Conservation (phyloP, 1,140 invertebrate genomes). For the Drosophila carrolli region DNA sequence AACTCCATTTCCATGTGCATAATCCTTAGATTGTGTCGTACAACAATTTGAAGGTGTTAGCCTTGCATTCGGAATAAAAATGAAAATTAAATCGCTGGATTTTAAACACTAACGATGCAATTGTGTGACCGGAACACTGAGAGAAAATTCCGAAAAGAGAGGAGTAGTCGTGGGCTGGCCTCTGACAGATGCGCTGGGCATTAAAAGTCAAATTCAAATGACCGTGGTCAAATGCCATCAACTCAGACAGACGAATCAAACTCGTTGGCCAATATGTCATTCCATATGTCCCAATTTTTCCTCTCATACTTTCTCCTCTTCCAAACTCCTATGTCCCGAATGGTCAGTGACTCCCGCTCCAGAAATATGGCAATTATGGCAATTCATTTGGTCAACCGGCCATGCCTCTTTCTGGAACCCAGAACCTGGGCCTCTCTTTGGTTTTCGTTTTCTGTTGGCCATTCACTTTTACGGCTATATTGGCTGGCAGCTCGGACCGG, state of each 20-base stretch:
- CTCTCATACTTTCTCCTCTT: neutral
- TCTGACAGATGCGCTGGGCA: conserved; percentile 26
- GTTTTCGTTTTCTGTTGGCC: conserved; percentile 8
- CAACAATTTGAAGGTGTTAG: conserved; percentile 25
- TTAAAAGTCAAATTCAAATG: conserved; percentile 52
- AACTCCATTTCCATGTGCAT: conserved; percentile 29
- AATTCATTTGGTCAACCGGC: conserved; percentile 43
- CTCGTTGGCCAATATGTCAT: conserved; percentile 55
- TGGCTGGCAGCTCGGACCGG: conserved; percentile 10
- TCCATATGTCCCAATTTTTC: conserved; percentile 10
- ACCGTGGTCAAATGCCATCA: conserved; percentile 29
- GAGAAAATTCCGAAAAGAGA: neutral
- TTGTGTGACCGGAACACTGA: conserved; percentile 32
- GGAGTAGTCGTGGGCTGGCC: too few relatives aligned
- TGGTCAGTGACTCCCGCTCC: conserved; percentile 18
- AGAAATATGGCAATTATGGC: conserved; percentile 41
- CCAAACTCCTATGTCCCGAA: neutral
- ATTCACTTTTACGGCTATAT: conserved; percentile 60
- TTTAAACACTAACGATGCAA: conserved; percentile 69
- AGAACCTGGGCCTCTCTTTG: neutral
- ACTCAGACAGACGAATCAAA: conserved; percentile 42
- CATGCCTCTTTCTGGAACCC: conserved; percentile 2
- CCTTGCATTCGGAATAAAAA: conserved; percentile 1
- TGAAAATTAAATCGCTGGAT: conserved; percentile 34
- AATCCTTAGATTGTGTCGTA: conserved; percentile 40